phyloP scores from a whole-genome alignment of 2,113 vertebrate species.

The Copsychus sechellarum region DNA sequence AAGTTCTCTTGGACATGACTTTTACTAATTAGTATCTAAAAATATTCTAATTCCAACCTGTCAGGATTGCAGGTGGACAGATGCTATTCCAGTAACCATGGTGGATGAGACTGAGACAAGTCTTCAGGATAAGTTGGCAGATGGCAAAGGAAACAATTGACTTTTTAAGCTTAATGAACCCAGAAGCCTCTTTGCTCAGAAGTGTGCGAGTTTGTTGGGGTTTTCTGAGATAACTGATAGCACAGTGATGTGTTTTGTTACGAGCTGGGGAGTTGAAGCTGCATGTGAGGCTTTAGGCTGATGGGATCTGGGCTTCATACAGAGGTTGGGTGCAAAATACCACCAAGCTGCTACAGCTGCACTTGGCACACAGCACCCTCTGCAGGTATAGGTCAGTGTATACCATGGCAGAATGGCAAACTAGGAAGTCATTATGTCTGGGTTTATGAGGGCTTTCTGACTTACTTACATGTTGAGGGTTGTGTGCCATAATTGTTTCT shows the following conservation, averaged over 20 bases:
- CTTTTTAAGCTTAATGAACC: constrained; percentile 1
- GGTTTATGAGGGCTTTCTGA: not conserved
- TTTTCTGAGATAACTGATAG: not conserved
- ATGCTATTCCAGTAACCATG: not conserved
- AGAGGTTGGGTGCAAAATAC: not conserved
- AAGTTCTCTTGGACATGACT: not conserved
- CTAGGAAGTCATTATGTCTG: not conserved
- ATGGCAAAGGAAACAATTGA: not conserved
- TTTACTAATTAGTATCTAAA: not conserved
- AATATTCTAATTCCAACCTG: not conserved
- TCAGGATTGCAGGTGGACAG: not conserved
- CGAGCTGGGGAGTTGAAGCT: not conserved
- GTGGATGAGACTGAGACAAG: not conserved
- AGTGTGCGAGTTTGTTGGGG: not conserved
- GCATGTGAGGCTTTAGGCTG: not conserved
- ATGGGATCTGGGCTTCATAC: not conserved
- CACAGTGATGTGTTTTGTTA: not conserved
- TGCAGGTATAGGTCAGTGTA: not conserved
- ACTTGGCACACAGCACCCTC: not conserved
- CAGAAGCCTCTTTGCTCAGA: not conserved
- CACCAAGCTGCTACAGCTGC: not conserved
- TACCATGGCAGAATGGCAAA: not conserved
- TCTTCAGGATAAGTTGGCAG: not conserved
- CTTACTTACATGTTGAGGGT: not conserved
- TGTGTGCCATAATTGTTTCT: not conserved